phyloP scores from a whole-genome alignment of 2,888 invertebrate species.

The Escarpia spicata region DNA sequence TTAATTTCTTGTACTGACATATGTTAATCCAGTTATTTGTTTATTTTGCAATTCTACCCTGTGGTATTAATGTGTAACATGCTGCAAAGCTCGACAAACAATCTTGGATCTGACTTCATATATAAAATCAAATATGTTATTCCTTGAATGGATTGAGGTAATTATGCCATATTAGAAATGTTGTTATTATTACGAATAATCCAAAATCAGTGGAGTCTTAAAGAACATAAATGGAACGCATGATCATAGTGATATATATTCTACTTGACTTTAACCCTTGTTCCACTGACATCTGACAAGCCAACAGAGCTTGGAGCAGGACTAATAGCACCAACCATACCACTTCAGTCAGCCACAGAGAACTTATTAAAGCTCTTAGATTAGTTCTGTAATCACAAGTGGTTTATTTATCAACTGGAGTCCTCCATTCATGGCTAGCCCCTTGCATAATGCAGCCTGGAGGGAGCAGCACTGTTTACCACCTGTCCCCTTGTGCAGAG shows the following conservation, averaged over 20 bases:
- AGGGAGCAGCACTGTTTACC: not conserved
- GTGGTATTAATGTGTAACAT: too few relatives aligned
- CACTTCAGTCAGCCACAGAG: not conserved
- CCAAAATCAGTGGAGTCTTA: too few relatives aligned
- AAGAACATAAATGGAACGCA: too few relatives aligned
- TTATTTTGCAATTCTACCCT: too few relatives aligned
- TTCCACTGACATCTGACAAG: not conserved
- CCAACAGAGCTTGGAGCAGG: not conserved
- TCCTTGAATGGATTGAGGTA: too few relatives aligned
- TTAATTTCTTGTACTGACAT: too few relatives aligned
- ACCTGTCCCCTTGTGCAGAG: not conserved
- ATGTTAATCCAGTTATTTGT: too few relatives aligned
- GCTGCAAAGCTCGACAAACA: too few relatives aligned
- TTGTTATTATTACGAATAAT: too few relatives aligned
- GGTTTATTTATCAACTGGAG: not conserved
- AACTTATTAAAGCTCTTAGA: not conserved
- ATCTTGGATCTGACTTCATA: too few relatives aligned
- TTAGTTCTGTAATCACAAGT: not conserved
- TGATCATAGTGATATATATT: not conserved
- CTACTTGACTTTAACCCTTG: not conserved
- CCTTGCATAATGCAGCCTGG: not conserved
- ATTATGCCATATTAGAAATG: too few relatives aligned
- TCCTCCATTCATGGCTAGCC: not conserved
- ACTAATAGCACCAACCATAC: not conserved
- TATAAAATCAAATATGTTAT: too few relatives aligned